These are phyloP conservation scores for Synergus itoensis DNA, from an alignment of 2,888 invertebrate genomes.

Conservation along the genomic window DNA sequence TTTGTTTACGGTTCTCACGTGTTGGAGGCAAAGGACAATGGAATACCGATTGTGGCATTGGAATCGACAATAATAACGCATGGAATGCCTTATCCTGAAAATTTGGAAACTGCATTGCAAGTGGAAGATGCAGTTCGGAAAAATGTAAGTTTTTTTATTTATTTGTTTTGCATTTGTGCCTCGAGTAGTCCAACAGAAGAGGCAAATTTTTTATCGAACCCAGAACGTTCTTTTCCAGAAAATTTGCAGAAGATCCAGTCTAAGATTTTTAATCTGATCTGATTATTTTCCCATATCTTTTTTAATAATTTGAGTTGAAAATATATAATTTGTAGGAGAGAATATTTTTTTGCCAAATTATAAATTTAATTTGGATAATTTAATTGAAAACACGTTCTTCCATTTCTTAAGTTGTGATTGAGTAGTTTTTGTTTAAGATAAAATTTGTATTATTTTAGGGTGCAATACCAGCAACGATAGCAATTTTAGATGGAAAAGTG, in stretches of 20 bases:
- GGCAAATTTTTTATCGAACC: background rate
- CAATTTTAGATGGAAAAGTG: slow-evolving; percentile 89
- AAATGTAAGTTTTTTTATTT: slow-evolving; percentile 78
- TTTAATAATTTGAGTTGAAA: too few species aligned
- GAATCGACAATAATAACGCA: slow-evolving; percentile 99
- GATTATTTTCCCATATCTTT: too few species aligned
- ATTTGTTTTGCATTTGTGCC: background rate
- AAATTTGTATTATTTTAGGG: slow-evolving; percentile 79
- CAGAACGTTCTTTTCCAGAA: too few species aligned
- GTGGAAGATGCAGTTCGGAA: slow-evolving; percentile 89
- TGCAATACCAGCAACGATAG: slow-evolving; percentile 95
- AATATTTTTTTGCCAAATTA: too few species aligned
- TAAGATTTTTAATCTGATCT: background rate
- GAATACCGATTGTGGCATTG: slow-evolving; percentile 91
- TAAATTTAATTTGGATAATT: background rate
- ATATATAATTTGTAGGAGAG: too few species aligned
- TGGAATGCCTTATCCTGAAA: slow-evolving; percentile 97
- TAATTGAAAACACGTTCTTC: background rate
- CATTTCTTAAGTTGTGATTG: too few species aligned
- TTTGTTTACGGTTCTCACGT: slow-evolving; percentile 81
- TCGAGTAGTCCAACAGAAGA: background rate
- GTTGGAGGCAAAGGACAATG: slow-evolving; percentile 81
- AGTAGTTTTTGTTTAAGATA: too few species aligned
- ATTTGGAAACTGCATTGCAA: slow-evolving; percentile 89
- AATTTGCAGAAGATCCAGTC: too few species aligned